These are phyloP conservation scores for Eristalis pertinax DNA, from an alignment of 2,888 invertebrate genomes.

Conservation along the genomic window DNA sequence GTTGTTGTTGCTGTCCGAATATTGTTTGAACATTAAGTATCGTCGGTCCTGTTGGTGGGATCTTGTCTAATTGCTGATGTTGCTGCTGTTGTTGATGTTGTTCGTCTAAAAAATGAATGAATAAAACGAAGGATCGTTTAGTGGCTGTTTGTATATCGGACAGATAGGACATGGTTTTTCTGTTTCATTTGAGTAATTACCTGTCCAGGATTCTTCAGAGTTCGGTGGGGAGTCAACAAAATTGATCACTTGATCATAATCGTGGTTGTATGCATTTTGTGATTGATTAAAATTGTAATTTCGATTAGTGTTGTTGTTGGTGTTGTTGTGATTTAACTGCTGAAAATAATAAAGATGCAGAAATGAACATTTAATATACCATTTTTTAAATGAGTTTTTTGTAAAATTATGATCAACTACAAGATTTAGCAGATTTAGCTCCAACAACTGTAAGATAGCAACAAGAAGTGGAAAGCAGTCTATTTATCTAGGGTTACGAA, in stretches of 20 bases:
- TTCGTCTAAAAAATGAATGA: conserved; percentile 34
- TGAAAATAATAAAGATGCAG: conserved; percentile 34
- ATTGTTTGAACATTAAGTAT: conserved; percentile 81
- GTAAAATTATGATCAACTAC: no score
- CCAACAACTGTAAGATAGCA: no score
- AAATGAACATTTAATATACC: not conserved
- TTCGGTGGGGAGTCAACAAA: conserved; percentile 82
- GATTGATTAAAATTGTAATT: conserved; percentile 75
- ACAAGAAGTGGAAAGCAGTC: no score
- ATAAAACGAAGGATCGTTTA: not conserved
- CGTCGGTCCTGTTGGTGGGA: conserved; percentile 77
- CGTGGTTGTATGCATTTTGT: conserved; percentile 73
- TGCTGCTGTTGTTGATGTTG: conserved; percentile 60
- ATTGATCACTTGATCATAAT: conserved; percentile 81
- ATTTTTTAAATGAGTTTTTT: no score
- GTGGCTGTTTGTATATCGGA: not conserved
- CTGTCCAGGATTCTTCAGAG: conserved; percentile 82
- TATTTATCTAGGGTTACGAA: no score
- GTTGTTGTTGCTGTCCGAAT: conserved; percentile 73
- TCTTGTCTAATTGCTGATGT: conserved; percentile 45
- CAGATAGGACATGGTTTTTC: not conserved
- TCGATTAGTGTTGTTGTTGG: conserved; percentile 79
- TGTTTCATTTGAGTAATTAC: conserved; percentile 75
- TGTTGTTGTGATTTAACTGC: conserved; percentile 76
- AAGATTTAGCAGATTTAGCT: no score